Evolutionary conservation across 2,797 vertebrate genomes (phyloP), one percentile per base, ranked within the genome.

Genomic region (Notamacropus eugenii): DNA sequence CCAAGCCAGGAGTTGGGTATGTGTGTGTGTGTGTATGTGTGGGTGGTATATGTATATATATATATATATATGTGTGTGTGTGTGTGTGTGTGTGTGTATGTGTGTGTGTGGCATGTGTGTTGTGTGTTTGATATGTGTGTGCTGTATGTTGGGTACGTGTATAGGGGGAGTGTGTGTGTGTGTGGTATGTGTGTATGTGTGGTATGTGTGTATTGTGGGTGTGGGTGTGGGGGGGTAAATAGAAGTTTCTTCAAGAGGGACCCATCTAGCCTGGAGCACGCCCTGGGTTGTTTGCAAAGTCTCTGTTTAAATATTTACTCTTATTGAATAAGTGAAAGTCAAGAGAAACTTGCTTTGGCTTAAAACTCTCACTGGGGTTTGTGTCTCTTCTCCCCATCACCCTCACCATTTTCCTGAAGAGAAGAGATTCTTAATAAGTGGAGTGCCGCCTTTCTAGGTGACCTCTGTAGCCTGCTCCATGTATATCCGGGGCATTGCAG

Each of bases 261-360:
- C 46, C n/a, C 19, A 82, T n/a, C 67, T 9, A 82, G 19, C 62
- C 40, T 90, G 12, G 9, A 91, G 34, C 24, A 96, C 67, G 91
- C 12, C 57, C 90, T 57, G 31, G 93, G 90, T 82, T 82, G 5
- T 93, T 96, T 94, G 29, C 55, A 54, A 90, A 90, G 92, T 94
- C 11, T 54, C 74, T 91, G 29, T 74, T 96, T 94, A 95, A 97
- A 94, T 93, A 94, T 50, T 95, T 96, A 11, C 1, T 62, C 58
- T 9, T 90, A 40, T 87, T 97, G 3, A 67, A 29, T 96, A 29
- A 56, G 58, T 54, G 58, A 95, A 90, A 91, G 82, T 94, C 9
- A 16, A 40, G 13, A 95, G 56, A 54, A 52, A 52, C 12, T 96
- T 95, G 13, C 12, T 95, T 94, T 91, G 8, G 16, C 46, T 1